A percentile compares a stretch with the other conserved stretches of the same genome.
phyloP scores from a whole-genome alignment of 2,113 vertebrate genomes.

The Crotalus viridis region DNA sequence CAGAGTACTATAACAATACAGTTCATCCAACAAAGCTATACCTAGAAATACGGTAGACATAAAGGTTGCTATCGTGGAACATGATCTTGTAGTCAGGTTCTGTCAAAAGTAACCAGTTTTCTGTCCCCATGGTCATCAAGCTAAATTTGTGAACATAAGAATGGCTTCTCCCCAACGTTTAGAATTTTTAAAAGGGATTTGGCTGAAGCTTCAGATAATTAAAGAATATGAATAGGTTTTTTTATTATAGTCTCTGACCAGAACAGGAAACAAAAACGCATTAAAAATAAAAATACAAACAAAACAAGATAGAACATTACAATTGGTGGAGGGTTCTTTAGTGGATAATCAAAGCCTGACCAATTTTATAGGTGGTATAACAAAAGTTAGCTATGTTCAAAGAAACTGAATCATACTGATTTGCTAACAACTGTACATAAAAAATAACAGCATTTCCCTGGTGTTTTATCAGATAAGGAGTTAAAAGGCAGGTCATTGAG shows the following conservation, averaged over 20 bases:
- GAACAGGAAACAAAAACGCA: background rate
- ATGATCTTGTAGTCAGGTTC: background rate
- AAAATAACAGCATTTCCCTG: no score
- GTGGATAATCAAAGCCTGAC: background rate
- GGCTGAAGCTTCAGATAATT: background rate
- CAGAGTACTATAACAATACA: background rate
- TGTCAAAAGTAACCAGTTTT: background rate
- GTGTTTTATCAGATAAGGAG: no score
- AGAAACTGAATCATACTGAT: background rate
- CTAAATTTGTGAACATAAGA: background rate
- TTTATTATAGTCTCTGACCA: no score
- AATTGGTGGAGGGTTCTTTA: background rate
- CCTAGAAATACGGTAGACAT: background rate
- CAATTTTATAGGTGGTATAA: background rate
- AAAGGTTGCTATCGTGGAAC: background rate
- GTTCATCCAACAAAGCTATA: background rate
- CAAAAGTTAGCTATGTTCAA: background rate
- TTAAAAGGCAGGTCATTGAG: background rate
- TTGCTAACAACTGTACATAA: background rate
- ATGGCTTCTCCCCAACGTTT: background rate
- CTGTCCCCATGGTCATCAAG: background rate
- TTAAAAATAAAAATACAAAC: background rate
- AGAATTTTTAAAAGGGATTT: background rate
- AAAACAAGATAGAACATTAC: background rate
- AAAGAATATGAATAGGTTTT: background rate